Evolutionary conservation across 2,113 vertebrate genomes (phyloP), one percentile per base, ranked within the genome.

Genomic region (Setophaga coronata): DNA sequence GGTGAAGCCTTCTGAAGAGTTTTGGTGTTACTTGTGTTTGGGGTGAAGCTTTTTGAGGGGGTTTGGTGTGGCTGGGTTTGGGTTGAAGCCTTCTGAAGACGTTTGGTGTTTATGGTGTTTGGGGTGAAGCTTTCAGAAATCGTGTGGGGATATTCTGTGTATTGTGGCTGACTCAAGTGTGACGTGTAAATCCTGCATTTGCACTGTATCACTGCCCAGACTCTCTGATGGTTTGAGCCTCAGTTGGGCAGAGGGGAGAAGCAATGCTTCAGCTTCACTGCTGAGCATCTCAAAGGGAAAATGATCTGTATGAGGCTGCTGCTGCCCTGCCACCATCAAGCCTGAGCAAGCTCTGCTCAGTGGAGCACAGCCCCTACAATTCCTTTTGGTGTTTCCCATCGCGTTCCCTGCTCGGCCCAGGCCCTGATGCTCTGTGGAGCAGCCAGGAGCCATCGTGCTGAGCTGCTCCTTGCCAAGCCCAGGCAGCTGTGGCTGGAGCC

Each of bases 261-360:
- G 40, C 67, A 82, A 60, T 10, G 17, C 40, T 87, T 82, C 21
- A 20, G 26, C 19, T 69, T 69, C 60, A 12, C 18, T 38, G 45
- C 42, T 87, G 73, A 87, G 26, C 18, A 51, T 20, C n/a, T 87
- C 3, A 0, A 7, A 43, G 50, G 50, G 31, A 23, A 77, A 85
- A 29, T 12, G 45, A 26, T 50, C 64, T 50, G 42, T 17, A 5
- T 0, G 0, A 36, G 43, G 19, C 31, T 84, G 6, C 15, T 12
- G 1, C 61, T 15, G 18, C 47, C 73, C 62, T 67, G 43, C 53
- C 71, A 58, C 36, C 33, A 6, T 7, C 87, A 50, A 62, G 65
- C 38, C 58, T 10, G n/a, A 0, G 0, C 29, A 58, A 87, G 17
- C 0, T 0, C 18, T 0, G 0, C 50, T 36, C n/a, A 18, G 47